Evolutionary conservation across 2,888 invertebrate genomes (phyloP).

Genomic region (Timandra comae): DNA sequence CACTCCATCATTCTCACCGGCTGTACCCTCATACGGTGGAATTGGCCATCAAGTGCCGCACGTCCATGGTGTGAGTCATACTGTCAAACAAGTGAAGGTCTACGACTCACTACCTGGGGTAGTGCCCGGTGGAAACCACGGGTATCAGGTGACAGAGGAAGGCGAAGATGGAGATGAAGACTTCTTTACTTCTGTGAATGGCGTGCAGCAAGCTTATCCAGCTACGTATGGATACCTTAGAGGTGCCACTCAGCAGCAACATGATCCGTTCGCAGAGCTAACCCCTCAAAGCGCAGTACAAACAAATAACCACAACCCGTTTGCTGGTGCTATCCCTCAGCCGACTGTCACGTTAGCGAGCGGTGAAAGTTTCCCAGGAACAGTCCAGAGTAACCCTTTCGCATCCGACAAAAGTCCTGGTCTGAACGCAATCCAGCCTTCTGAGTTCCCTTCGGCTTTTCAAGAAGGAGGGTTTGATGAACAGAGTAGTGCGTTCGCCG

Average conservation of each 20-base stretch:
- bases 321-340: conserved; percentile 33
- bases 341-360: conserved; percentile 38
- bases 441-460: conserved; percentile 37
- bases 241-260: conserved; percentile 37
- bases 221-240: conserved; percentile 50
- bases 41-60: conserved; percentile 33
- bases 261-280: conserved; percentile 43
- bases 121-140: conserved; percentile 36
- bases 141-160: conserved; percentile 66
- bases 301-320: conserved; percentile 36
- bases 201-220: conserved; percentile 49
- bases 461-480: conserved; percentile 40
- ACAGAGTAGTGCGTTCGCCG: conserved; percentile 37
- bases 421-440: conserved; percentile 31
- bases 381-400: conserved; percentile 35
- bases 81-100: conserved; percentile 64
- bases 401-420: conserved; percentile 28
- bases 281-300: conserved; percentile 39
- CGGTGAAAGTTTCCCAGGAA: conserved; percentile 38
- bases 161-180: conserved; percentile 56
- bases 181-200: conserved; percentile 48
- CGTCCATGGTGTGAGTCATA: conserved; percentile 44
- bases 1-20: conserved; percentile 36
- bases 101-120: conserved; percentile 55
- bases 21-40: conserved; percentile 35